Conservation (phyloP, 2,113 vertebrate genomes). For the Maccullochella peelii region DNA sequence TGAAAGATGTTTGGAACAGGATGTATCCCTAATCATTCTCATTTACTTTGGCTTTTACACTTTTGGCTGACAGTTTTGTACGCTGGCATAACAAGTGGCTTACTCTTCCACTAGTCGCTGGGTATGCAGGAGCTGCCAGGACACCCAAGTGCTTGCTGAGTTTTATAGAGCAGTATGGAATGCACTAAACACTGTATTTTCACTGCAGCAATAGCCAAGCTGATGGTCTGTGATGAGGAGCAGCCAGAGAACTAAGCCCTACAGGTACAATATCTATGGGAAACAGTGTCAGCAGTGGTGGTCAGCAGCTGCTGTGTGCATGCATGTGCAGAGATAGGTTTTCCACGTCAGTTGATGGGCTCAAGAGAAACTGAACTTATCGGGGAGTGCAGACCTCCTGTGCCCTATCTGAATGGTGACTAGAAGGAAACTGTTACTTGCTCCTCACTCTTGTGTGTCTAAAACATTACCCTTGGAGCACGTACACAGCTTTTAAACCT, state of each 20-base stretch:
- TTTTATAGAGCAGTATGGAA: constrained; percentile 62
- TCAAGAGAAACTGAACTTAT: constrained; percentile 77
- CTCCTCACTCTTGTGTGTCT: constrained; percentile 42
- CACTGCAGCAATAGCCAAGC: constrained; percentile 30
- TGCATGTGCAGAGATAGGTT: constrained; percentile 66
- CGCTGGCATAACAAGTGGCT: constrained; percentile 76
- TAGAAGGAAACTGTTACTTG: constrained; percentile 75
- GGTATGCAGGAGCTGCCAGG: constrained; percentile 61
- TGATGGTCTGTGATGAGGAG: constrained; percentile 48
- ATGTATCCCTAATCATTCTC: constrained; percentile 70
- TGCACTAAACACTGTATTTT: constrained; percentile 57
- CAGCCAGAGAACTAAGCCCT: constrained; percentile 30
- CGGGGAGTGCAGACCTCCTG: constrained; percentile 78
- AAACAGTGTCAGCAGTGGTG: constrained; percentile 61
- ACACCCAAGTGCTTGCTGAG: constrained; percentile 68
- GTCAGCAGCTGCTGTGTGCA: constrained; percentile 49
- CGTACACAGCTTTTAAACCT: constrained; percentile 32
- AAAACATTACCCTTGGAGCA: constrained; percentile 18
- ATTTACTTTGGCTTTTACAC: constrained; percentile 74
- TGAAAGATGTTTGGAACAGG: constrained; percentile 73
- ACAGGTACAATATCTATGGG: constrained; percentile 74
- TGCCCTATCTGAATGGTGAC: constrained; percentile 71
- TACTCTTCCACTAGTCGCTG: constrained; percentile 62
- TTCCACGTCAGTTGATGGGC: constrained; percentile 69
- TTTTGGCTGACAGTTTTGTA: constrained; percentile 73